These are phyloP conservation scores for Phyllotreta striolata DNA, from an alignment of 2,888 invertebrate genomes.

Conservation along the genomic window DNA sequence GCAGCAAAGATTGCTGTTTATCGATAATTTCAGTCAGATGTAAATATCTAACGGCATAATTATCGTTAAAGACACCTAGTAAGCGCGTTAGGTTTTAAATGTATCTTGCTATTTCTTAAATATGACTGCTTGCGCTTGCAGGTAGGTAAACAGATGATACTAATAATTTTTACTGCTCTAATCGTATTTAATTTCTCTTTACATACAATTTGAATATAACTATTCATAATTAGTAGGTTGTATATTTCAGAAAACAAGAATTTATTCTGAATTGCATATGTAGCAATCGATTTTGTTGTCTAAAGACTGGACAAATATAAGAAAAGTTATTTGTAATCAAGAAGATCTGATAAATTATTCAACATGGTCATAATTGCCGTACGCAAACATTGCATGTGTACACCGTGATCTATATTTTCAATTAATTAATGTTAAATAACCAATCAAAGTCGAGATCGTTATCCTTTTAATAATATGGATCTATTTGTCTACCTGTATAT, in stretches of 20 bases:
- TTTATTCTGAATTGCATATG: no score
- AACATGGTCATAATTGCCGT: conserved; percentile 31
- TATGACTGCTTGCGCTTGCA: conserved; percentile 4
- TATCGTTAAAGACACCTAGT: conserved; percentile 29
- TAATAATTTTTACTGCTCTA: conserved; percentile 10
- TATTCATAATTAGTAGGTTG: no score
- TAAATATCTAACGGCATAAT: conserved; percentile 29
- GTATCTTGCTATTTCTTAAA: conserved; percentile 21
- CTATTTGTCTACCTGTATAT: conserved; percentile 46
- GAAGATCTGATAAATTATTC: conserved; percentile 33
- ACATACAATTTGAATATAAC: no score
- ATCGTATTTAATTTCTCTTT: no score
- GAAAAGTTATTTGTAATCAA: conserved; percentile 26
- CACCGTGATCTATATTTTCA: conserved; percentile 48
- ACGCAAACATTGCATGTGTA: conserved; percentile 38
- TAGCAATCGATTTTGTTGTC: no score
- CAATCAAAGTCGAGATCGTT: conserved; percentile 49
- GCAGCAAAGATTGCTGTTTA: conserved; percentile 25
- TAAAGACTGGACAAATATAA: conserved; percentile 9
- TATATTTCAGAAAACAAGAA: no score
- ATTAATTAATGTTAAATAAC: conserved; percentile 52
- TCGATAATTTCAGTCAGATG: conserved; percentile 28
- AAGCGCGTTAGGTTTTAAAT: conserved; percentile 19
- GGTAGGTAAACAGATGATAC: conserved; percentile 20
- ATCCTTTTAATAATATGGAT: conserved; percentile 45